Evolutionary conservation across 2,797 vertebrate species (phyloP), one percentile per base, ranked within the genome.

Genomic region (Rhyacichthys aspro): DNA sequence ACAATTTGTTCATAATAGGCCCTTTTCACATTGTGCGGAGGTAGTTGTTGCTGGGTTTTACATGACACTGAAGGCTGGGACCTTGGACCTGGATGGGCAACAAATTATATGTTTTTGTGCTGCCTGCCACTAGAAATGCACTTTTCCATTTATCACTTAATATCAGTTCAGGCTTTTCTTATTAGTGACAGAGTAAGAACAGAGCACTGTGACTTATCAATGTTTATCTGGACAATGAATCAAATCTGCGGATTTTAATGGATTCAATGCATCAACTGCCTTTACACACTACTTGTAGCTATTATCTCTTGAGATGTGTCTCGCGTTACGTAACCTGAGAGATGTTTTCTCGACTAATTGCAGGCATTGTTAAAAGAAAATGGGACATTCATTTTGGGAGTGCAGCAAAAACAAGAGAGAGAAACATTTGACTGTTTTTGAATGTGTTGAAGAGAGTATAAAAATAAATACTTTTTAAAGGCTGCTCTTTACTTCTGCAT

Each of bases 341-440:
- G 33, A 33, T 55, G 39, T 55, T 55, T 55, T 55, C 50, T 43
- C 41, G 43, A 43, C 53, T 55, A 43, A 55, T 42, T 55, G 53
- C 53, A 43, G 42, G 23, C 38, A 55, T 55, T 55, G 53, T 43
- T 32, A 33, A 55, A 33, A 43, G 53, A 7, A 55, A 55, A 55
- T 57, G 55, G 55, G 33, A 15, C 15, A 34, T 57, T 46, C 33
- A 59, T 42, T 55, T 43, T 43, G 38, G 53, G 39, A 33, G 38
- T 14, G 3, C 14, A 43, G 19, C 23, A 55, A 19, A 32, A 32
- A 11, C 12, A 41, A 41, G 8, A 28, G 17, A 15, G 9, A 54
- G 9, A n/a, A n/a, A n/a, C 17, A 28, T 54, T 54, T 54, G n/a
- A 8, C 5, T 11, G 8, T 36, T 49, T 47, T 23, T 12, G 9